phyloP scores from a whole-genome alignment of 2,797 vertebrate genomes.

The Gallinago stenura region DNA sequence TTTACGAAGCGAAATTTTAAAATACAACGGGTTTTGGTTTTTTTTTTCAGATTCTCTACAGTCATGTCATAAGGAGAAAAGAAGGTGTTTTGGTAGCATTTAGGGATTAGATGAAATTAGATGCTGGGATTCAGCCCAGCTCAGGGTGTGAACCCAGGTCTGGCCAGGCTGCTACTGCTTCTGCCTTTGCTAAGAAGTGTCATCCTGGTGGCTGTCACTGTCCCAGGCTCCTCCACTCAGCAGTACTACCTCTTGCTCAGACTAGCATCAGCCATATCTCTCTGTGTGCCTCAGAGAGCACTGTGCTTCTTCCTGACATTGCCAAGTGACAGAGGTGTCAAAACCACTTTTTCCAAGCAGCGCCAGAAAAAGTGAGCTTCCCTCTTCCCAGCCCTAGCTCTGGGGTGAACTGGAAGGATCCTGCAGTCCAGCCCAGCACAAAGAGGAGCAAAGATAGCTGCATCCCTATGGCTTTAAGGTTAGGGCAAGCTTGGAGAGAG shows the following conservation, averaged over 20 bases:
- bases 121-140: background rate
- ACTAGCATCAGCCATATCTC: background rate
- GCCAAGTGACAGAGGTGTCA: background rate
- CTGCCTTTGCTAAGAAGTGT: background rate
- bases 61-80: background rate
- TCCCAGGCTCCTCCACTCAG: background rate
- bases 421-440: background rate
- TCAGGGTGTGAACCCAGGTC: background rate
- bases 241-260: background rate
- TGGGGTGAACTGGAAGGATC: background rate
- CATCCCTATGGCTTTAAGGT: background rate
- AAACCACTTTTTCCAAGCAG: background rate
- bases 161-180: background rate
- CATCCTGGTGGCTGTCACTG: background rate
- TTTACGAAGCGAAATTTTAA: background rate
- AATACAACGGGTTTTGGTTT: background rate
- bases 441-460: background rate
- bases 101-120: conserved; percentile 11
- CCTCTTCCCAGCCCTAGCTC: background rate
- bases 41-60: background rate
- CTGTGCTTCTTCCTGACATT: background rate
- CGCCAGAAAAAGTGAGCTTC: background rate
- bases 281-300: background rate
- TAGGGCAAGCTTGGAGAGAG: background rate
- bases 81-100: background rate